phyloP scores from a whole-genome alignment of 2,888 invertebrate species.

The Eristalis arbustorum region DNA sequence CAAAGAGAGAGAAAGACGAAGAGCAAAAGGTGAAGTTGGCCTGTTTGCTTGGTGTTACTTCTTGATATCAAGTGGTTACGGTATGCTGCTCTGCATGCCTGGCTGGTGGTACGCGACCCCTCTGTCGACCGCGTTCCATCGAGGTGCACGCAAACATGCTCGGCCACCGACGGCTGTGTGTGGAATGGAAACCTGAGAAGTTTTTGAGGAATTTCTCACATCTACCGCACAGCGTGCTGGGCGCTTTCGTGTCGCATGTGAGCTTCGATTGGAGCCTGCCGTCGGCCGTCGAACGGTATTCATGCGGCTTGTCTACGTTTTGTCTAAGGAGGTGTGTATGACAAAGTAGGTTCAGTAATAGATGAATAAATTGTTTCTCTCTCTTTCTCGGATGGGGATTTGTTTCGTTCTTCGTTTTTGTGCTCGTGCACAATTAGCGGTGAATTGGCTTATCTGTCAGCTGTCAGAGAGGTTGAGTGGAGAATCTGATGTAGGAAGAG shows the following conservation, averaged over 20 bases:
- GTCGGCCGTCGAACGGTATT: neutral
- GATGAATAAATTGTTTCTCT: conserved; percentile 13
- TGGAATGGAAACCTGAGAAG: conserved; percentile 56
- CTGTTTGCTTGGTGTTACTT: conserved; percentile 56
- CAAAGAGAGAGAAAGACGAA: neutral
- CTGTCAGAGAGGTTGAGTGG: neutral
- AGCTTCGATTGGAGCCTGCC: conserved; percentile 45
- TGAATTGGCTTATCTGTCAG: conserved; percentile 22
- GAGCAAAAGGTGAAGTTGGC: conserved; percentile 11
- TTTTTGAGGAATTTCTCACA: conserved; percentile 53
- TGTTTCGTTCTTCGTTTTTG: neutral
- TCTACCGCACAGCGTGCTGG: conserved; percentile 21
- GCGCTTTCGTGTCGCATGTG: conserved; percentile 51
- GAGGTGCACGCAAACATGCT: neutral
- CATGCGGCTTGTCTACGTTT: conserved; percentile 55
- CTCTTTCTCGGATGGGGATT: neutral
- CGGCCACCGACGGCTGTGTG: too few relatives aligned
- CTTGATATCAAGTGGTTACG: conserved; percentile 60
- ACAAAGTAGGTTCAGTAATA: conserved; percentile 40
- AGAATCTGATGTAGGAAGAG: neutral
- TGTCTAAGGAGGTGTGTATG: conserved; percentile 49
- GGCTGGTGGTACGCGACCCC: conserved; percentile 10
- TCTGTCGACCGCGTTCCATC: conserved; percentile 3
- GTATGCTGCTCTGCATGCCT: conserved; percentile 16
- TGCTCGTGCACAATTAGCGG: conserved; percentile 33